A percentile compares a stretch with the other conserved stretches of the same genome.
Evolutionary conservation across 2,797 vertebrate genomes (phyloP).

Genomic region (Sarcoramphus papa): DNA sequence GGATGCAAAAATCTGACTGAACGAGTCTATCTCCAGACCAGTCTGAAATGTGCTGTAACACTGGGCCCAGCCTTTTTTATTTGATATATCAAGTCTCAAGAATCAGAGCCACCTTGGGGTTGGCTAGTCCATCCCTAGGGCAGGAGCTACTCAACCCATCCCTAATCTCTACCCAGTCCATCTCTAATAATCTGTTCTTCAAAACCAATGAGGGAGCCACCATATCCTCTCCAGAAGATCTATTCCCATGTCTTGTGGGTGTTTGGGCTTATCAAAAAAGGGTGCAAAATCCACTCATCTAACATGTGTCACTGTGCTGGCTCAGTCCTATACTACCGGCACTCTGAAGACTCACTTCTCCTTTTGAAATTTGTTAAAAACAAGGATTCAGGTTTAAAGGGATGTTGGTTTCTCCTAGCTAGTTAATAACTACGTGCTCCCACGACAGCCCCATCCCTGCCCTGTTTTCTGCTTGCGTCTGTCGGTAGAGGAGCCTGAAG

Average conservation of each 20-base stretch:
- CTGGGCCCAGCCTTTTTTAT: neutral
- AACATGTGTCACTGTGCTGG: neutral
- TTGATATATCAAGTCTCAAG: neutral
- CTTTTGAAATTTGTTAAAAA: neutral
- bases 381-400: neutral
- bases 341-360: neutral
- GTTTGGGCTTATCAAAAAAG: neutral
- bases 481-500: neutral
- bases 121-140: neutral
- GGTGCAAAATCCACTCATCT: neutral
- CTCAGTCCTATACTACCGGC: neutral
- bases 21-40: neutral
- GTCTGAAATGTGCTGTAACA: neutral
- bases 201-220: neutral
- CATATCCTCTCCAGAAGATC: neutral
- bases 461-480: neutral
- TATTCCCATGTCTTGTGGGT: neutral
- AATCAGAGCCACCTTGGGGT: neutral
- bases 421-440: neutral
- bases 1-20: neutral
- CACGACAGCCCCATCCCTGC: neutral
- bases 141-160: neutral
- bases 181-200: neutral
- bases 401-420: neutral
- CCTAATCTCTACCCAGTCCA: neutral